Base-by-base conservation (phyloP, 2,113 vertebrate species). In the Aspiorhynchus laticeps region DNA sequence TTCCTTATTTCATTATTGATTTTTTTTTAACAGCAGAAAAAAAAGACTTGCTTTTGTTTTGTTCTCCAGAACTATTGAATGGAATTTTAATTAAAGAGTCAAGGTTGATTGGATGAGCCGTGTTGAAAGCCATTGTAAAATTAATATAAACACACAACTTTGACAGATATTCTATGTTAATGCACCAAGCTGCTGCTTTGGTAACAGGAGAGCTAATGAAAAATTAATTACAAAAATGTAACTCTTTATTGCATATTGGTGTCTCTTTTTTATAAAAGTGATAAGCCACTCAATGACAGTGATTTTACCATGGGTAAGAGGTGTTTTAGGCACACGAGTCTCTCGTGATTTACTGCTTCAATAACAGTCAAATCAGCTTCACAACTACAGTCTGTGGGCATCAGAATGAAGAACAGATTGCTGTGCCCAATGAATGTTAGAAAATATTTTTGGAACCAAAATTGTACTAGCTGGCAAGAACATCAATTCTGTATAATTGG, bases 391-490 rank as follows among this genome's bases (percentile, higher is more conserved):
- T 28, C n/a, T 28, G 59, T 14, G 28, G 36, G 79, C 59, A 17
- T 43, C 21, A 26, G 24, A 81, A 65, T 38, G 36, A 65, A 81
- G 56, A 81, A 63, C 36, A 19, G 79, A 81, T 65, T 26, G 14
- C 14, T 81, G 53, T 26, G 36, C 36, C 36, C 56, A 81, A 43
- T 14, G 0, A 81, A 81, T 81, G 56, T 43, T 43, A 63, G 36
- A 65, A 69, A 82, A 46, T 67, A 48, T 82, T 82, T 80, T 48
- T 48, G 38, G 24, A 67, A 65, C 26, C 38, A 48, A 31, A 69
- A 31, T 43, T 69, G 61, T 28, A 46, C 15, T 15, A 26, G 33
- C 56, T 65, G 38, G 59, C 59, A 81, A 43, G 9, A 81, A 61
- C 12, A 63, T 81, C 31, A 24, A 19, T 48, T 67, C 38, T 82